These are phyloP conservation scores for Leptopilina myrica DNA, from an alignment of 2,888 invertebrate genomes.

Conservation along the genomic window DNA sequence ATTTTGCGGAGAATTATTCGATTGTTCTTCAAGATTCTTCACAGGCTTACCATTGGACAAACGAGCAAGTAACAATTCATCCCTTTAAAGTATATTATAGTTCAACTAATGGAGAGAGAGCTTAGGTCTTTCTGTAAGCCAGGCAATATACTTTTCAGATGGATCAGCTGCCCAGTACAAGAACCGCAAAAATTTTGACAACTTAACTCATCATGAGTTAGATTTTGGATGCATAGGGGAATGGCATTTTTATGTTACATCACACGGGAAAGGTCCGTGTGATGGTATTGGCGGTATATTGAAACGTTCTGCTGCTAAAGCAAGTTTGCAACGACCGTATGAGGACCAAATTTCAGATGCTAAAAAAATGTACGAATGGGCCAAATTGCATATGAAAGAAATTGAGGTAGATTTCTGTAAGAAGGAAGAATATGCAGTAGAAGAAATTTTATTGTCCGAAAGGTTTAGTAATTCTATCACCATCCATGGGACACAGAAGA, in stretches of 20 bases:
- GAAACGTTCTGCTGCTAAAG: slow-evolving; percentile 16
- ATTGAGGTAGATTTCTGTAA: background rate
- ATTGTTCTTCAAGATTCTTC: slow-evolving; percentile 30
- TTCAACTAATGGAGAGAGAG: background rate
- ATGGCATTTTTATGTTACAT: too few species aligned
- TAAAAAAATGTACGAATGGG: background rate
- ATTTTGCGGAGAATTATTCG: slow-evolving; percentile 52
- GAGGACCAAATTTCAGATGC: background rate
- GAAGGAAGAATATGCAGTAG: too few species aligned
- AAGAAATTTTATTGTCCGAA: too few species aligned
- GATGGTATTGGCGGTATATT: slow-evolving; percentile 30
- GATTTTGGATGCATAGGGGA: slow-evolving; percentile 18
- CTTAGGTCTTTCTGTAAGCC: background rate
- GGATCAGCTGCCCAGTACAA: slow-evolving; percentile 24
- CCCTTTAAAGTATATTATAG: too few species aligned
- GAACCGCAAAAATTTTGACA: slow-evolving; percentile 10
- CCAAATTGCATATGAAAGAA: background rate
- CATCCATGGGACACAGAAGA: too few species aligned
- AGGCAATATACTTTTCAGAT: slow-evolving; percentile 39
- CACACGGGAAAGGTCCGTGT: too few species aligned
- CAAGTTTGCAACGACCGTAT: slow-evolving; percentile 22
- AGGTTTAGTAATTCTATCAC: too few species aligned
- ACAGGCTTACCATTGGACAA: slow-evolving; percentile 51
- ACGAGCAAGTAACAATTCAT: slow-evolving; percentile 2
- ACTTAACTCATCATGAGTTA: slow-evolving; percentile 25